Evolutionary conservation across 2,888 invertebrate species (phyloP).

Genomic region (Choristoneura rosaceana): DNA sequence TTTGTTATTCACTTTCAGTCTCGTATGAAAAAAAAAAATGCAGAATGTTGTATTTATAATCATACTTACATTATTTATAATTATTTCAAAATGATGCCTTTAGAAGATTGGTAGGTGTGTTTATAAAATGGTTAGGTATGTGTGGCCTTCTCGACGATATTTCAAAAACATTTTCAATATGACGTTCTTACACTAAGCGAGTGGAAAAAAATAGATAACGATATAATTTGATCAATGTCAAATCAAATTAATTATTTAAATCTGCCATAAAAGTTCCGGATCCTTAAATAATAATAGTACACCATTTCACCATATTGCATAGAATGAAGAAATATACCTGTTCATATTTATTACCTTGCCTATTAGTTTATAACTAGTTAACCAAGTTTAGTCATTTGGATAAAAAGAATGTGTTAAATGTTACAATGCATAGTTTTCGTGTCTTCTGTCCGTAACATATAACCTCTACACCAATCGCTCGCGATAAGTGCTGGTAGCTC

Average conservation of each 20-base stretch:
- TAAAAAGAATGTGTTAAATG: slow-evolving; percentile 10
- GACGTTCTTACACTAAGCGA: neutral
- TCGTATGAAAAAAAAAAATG: neutral
- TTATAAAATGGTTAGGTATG: no score
- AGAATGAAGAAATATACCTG: neutral
- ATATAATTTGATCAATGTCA: neutral
- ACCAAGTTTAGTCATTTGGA: neutral
- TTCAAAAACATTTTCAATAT: neutral
- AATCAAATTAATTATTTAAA: neutral
- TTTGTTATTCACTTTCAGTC: neutral
- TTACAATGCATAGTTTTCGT: slow-evolving; percentile 2
- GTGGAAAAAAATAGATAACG: neutral
- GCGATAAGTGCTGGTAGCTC: slow-evolving; percentile 40
- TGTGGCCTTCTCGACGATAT: neutral
- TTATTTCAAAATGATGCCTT: no score
- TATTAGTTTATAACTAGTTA: neutral
- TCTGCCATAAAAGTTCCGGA: neutral
- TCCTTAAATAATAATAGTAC: neutral
- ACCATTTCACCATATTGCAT: neutral
- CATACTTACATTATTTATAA: neutral
- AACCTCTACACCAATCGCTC: slow-evolving; percentile 43
- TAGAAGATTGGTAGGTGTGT: no score
- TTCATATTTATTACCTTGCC: neutral
- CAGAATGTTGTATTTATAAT: neutral
- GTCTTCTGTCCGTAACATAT: neutral